Base-by-base conservation (phyloP, 1,140 invertebrate genomes). In the Lepidotrigona ventralis region DNA sequence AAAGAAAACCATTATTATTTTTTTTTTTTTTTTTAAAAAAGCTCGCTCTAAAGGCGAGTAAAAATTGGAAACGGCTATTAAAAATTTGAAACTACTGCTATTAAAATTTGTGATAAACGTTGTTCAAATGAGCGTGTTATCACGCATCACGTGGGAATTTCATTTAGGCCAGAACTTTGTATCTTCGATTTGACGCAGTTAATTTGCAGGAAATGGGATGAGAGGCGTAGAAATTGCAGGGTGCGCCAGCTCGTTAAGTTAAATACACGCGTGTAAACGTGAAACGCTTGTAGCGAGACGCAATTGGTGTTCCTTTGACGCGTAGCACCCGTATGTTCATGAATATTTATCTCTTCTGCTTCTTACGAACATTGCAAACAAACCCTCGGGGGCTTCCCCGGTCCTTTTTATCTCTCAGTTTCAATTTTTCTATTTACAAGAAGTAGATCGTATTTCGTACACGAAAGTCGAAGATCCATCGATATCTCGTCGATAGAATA, bases 271-370 rank as follows among this genome's bases (percentile, higher is more conserved):
- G 75, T 69, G 78, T 33, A 85, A 66, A 84, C 63, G 72, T 15
- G 86, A 73, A 82, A 73, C 78, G 58, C 75, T 77, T 71, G 60
- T 58, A 87, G 33, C 8, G 56, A 81, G 60, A 75, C 79, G 79
- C 75, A 80, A 83, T 85, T 82, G 76, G 80, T 70, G 83, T 68
- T 79, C 39, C 72, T 68, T 68, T 58, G 68, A 87, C 80, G 76
- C 69, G 63, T 29, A n/a, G 58, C 26, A 56, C 17, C 12, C 63
- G 60, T 6, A 39, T 85, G 74, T 74, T 82, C 79, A 85, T 88
- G 86, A 88, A 88, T 88, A 88, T 88, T 88, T 77, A 87, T 85
- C 64, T 60, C 33, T 54, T 56, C 29, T 39, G 21, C 51, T 76
- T 77, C 76, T 88, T 88, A 83, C 69, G 64, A 85, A 60, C 63